phyloP scores from a whole-genome alignment of 2,888 invertebrate species.

The Dynastes maya region DNA sequence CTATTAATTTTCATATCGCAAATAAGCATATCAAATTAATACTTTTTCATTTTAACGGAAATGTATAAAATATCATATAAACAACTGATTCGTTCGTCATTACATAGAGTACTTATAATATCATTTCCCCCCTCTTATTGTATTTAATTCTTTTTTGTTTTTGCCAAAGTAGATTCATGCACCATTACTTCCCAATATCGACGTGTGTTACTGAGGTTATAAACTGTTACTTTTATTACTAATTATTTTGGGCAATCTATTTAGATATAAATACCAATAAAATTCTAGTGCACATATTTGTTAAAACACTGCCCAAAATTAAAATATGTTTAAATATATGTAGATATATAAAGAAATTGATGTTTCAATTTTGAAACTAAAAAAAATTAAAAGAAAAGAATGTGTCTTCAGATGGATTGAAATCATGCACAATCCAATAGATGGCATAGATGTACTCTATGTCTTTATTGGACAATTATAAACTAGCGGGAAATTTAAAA shows the following conservation, averaged over 20 bases:
- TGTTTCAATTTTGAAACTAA: slow-evolving; percentile 39
- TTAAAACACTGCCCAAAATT: slow-evolving; percentile 34
- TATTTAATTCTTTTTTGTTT: slow-evolving; percentile 24
- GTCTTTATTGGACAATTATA: too few relatives aligned
- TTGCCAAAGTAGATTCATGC: slow-evolving; percentile 45
- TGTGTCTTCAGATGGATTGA: not conserved
- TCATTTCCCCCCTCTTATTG: not conserved
- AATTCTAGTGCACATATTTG: slow-evolving; percentile 22
- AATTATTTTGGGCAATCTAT: slow-evolving; percentile 31
- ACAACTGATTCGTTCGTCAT: not conserved
- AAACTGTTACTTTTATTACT: slow-evolving; percentile 6
- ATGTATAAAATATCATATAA: not conserved
- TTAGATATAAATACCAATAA: slow-evolving; percentile 12
- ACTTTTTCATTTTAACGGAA: slow-evolving; percentile 19
- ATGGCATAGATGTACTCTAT: too few relatives aligned
- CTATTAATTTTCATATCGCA: slow-evolving; percentile 20
- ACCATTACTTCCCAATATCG: not conserved
- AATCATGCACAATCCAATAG: too few relatives aligned
- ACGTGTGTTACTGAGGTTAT: not conserved
- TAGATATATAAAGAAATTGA: slow-evolving; percentile 9
- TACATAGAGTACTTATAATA: slow-evolving; percentile 19
- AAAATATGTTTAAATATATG: slow-evolving; percentile 17
- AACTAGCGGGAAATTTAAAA: too few relatives aligned
- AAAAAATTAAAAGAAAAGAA: not conserved
- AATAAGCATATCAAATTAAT: slow-evolving; percentile 19